Conservation (phyloP, 2,113 vertebrate genomes). For the Sylvia atricapilla region DNA sequence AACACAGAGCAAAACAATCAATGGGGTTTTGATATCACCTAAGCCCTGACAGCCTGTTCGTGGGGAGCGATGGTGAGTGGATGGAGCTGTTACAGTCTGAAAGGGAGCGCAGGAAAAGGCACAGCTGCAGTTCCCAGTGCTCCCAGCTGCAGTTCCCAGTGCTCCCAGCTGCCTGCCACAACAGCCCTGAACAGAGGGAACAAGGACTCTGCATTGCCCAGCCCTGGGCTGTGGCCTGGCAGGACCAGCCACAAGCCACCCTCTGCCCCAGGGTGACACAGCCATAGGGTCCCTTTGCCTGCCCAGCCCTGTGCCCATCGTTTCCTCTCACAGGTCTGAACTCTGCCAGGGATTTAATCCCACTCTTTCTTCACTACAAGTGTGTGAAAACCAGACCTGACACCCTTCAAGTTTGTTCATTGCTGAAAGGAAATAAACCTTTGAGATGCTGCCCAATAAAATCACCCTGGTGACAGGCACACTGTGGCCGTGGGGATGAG, state of each 20-base stretch:
- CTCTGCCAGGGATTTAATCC: not conserved
- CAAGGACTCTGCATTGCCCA: not conserved
- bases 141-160: not conserved
- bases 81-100: slow-evolving; percentile 7
- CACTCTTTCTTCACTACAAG: slow-evolving; percentile 43
- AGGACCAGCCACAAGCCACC: accelerated
- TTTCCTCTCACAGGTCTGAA: not conserved
- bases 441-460: slow-evolving; percentile 60
- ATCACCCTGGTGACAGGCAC: slow-evolving; percentile 47
- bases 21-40: slow-evolving; percentile 58
- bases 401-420: slow-evolving; percentile 48
- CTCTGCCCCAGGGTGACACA: accelerated
- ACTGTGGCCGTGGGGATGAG: slow-evolving; percentile 44
- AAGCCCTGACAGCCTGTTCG: not conserved
- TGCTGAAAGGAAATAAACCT: slow-evolving; percentile 55
- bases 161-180: not conserved
- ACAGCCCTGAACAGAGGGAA: accelerated
- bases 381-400: slow-evolving; percentile 61
- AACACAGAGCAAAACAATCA: slow-evolving; percentile 63
- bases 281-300: not conserved
- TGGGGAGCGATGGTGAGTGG: not conserved
- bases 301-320: not conserved
- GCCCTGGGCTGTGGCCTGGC: not conserved
- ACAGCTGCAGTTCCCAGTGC: not conserved
- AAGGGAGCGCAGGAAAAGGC: not conserved